phyloP scores from a whole-genome alignment of 1,140 invertebrate species.

The Argopecten irradians region DNA sequence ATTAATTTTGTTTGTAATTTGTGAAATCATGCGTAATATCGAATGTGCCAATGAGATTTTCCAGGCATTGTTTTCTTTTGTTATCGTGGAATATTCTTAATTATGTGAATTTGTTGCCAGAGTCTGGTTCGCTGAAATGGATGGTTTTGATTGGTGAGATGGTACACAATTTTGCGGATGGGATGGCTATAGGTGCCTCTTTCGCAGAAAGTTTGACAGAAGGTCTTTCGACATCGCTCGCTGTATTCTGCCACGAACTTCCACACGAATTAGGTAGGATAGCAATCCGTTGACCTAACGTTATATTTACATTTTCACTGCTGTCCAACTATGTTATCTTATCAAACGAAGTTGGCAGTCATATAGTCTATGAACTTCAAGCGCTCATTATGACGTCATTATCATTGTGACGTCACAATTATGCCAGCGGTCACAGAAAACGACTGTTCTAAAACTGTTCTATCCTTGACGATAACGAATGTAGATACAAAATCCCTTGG shows the following conservation, averaged over 20 bases:
- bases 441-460: no score
- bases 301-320: no score
- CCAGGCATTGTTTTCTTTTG: not conserved
- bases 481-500: no score
- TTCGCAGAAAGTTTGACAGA: constrained; percentile 90
- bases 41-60: not conserved
- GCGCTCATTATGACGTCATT: no score
- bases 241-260: constrained; percentile 95
- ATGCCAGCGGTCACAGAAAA: no score
- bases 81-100: no score
- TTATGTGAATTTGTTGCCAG: constrained; percentile 38
- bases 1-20: not conserved
- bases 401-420: no score
- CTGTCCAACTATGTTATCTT: no score
- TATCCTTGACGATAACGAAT: no score
- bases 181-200: constrained; percentile 83
- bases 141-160: constrained; percentile 75
- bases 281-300: no score
- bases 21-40: not conserved
- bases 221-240: constrained; percentile 93
- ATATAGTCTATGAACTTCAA: no score
- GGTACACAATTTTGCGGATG: constrained; percentile 79
- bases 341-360: no score
- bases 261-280: constrained; percentile 91
- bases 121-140: constrained; percentile 35